Base-by-base conservation (phyloP, 2,888 invertebrate genomes). In the Mongoloraphidia duomilia region DNA sequence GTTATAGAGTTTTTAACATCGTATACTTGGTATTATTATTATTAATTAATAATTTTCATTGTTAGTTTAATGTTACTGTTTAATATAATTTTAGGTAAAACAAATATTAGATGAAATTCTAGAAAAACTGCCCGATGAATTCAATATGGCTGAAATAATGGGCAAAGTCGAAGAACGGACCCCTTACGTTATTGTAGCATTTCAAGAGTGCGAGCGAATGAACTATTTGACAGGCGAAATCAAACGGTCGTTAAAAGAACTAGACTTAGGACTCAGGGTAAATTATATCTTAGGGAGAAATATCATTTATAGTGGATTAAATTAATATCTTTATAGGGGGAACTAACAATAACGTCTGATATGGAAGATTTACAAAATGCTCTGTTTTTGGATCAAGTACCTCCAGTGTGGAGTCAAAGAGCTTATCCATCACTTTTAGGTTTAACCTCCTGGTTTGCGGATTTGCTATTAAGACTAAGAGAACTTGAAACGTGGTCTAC, bases 171-270 rank as follows among this genome's bases (percentile, higher is more conserved):
- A 96, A 65, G 95, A 96, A 62, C 75, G 94, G 47, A 94, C 94
- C 0, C 96, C 96, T 0, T 96, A 94, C 62, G 92, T 95, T 1
- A 93, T 95, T 49, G 95, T 96, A 0, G 90, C 90, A 0, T 89
- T 91, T 61, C 91, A 95, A 65, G 95, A 96, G 69, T 94, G 94
- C 62, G 95, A 96, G 66, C 73, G 95, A 44, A 95, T 96, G 94
- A 96, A 96, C 68, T 79, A 80, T 57, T 72, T 96, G 36, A 93
- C 91, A 0, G 81, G 83, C 2, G 94, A 94, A 71, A 86, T 96
- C 69, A 88, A 91, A 58, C 71, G 92, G 44, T 90, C 93, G 1
- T 72, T 96, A 3, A 84, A 86, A 59, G 95, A 95, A 67, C 71
- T 96, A 41, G 94, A 96, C 67, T 74, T 95, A 41, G 96, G 96